Percentiles rank a stretch among this genome's conserved stretches.
Evolutionary conservation across 2,888 invertebrate species (phyloP).

Genomic region (Caenorhabditis angaria): DNA sequence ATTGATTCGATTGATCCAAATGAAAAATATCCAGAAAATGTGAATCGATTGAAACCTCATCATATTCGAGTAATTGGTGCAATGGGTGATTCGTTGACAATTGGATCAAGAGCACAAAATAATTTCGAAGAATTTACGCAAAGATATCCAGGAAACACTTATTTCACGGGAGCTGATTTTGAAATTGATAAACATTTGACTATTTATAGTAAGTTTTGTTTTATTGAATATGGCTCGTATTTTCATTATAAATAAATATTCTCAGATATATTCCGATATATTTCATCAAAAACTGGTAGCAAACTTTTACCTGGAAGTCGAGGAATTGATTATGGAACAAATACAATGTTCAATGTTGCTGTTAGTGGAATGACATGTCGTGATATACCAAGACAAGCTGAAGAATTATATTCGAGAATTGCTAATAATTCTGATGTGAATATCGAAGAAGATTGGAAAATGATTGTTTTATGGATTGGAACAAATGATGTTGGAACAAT

Average conservation of each 20-base stretch:
- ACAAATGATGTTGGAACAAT: conserved; percentile 57
- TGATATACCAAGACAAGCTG: conserved; percentile 57
- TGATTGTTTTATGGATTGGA: conserved; percentile 63
- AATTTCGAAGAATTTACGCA: conserved; percentile 9
- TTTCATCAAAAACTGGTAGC: conserved; percentile 78
- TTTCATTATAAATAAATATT: neutral
- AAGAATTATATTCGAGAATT: conserved; percentile 7
- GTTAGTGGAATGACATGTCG: conserved; percentile 50
- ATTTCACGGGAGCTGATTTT: conserved; percentile 30
- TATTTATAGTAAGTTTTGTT: conserved; percentile 22
- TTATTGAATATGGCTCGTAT: too few species aligned
- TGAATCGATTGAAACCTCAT: conserved; percentile 19
- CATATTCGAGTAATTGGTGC: conserved; percentile 57
- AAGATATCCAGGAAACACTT: conserved; percentile 31
- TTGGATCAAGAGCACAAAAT: conserved; percentile 28
- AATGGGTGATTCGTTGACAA: conserved; percentile 59
- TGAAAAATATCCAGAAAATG: conserved; percentile 1
- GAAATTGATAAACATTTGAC: conserved; percentile 34
- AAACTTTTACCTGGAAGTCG: conserved; percentile 80
- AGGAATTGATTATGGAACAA: conserved; percentile 76
- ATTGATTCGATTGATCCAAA: neutral
- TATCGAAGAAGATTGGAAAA: conserved; percentile 56
- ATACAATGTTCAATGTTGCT: conserved; percentile 49
- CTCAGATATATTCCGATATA: conserved; percentile 77
- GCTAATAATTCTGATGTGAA: conserved; percentile 21